A percentile compares a stretch with the other conserved stretches of the same genome.
These are phyloP conservation scores for Pangasianodon gigas DNA, from an alignment of 2,113 vertebrate genomes.

Conservation along the genomic window DNA sequence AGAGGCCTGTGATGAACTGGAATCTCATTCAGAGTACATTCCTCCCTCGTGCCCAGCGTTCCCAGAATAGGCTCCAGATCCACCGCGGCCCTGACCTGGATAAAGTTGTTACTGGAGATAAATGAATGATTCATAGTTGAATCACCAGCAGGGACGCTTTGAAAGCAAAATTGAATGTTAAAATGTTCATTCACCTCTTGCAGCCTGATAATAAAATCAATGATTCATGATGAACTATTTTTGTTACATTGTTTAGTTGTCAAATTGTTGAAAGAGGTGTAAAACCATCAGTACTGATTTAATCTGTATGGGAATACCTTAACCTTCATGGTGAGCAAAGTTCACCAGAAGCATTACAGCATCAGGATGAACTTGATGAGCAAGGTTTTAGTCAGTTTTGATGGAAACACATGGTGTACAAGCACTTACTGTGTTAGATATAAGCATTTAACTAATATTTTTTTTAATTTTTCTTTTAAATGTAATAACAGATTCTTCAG, in stretches of 20 bases:
- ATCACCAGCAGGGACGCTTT: not conserved
- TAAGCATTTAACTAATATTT: too few species aligned
- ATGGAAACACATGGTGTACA: not conserved
- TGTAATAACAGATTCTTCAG: too few species aligned
- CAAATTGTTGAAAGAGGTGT: not conserved
- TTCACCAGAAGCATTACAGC: not conserved
- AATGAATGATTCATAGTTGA: not conserved
- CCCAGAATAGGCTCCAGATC: not conserved
- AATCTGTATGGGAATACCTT: not conserved
- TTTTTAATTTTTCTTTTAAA: too few species aligned
- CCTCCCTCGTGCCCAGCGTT: not conserved
- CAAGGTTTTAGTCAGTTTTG: not conserved
- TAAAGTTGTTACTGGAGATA: not conserved
- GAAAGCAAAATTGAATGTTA: not conserved
- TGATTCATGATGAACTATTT: not conserved
- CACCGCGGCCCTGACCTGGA: not conserved
- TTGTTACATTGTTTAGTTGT: not conserved
- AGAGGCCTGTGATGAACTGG: not conserved
- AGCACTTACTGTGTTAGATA: not conserved
- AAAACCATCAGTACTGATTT: not conserved
- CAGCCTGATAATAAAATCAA: not conserved
- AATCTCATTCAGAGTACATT: not conserved
- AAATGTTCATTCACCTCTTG: not conserved
- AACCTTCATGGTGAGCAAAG: not conserved
- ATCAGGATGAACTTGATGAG: not conserved